A percentile compares a stretch with the other conserved stretches of the same genome.
Evolutionary conservation across 2,888 invertebrate genomes (phyloP).

Genomic region (Drosophila stalkeri): DNA sequence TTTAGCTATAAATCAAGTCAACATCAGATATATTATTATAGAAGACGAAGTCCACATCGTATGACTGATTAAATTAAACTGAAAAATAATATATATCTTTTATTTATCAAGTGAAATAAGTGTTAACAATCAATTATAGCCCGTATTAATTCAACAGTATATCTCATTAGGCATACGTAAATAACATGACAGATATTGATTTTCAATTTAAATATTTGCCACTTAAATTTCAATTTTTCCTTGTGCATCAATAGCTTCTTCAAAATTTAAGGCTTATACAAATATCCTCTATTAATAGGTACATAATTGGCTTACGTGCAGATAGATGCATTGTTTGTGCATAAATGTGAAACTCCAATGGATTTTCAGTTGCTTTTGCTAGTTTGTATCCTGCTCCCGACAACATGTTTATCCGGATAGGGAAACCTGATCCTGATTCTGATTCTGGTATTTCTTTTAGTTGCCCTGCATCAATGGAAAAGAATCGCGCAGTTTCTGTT

Average conservation of each 20-base stretch:
- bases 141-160: neutral
- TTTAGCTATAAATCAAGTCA: neutral
- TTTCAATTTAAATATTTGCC: conserved; percentile 8
- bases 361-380: conserved; percentile 14
- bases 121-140: neutral
- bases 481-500: conserved; percentile 8
- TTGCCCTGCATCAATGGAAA: conserved; percentile 12
- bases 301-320: conserved; percentile 53
- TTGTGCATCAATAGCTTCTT: neutral
- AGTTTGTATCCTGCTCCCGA: neutral
- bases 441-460: conserved; percentile 24
- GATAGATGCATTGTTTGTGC: conserved; percentile 26
- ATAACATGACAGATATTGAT: neutral
- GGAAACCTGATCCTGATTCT: conserved; percentile 60
- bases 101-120: neutral
- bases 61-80: no score
- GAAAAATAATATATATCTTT: no score
- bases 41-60: no score
- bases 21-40: neutral
- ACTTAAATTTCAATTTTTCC: neutral
- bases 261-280: neutral
- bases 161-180: neutral
- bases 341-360: conserved; percentile 24
- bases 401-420: conserved; percentile 54
- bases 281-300: conserved; percentile 14